Evolutionary conservation across 1,140 invertebrate genomes (phyloP), one percentile per base, ranked within the genome.

Genomic region (Metaphire vulgaris): DNA sequence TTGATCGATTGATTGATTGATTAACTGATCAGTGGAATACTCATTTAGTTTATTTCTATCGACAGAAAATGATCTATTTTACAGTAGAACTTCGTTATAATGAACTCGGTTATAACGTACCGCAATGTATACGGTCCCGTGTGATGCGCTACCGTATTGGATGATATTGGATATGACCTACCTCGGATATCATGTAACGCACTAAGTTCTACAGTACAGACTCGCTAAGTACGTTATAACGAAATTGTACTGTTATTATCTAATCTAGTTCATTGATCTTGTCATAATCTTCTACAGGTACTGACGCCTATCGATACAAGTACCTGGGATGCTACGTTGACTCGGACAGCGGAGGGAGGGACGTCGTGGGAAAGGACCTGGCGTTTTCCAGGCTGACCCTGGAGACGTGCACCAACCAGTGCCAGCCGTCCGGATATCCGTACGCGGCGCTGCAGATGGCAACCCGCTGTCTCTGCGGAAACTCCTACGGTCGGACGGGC

Each of bases 361-460:
- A 56, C 41, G 21, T 56, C 41, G 41, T 56, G 6, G 41, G 41
- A 56, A 56, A 56, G 41, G 41, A 56, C 21, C 21, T 56, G 6
- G 21, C 41, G 41, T 56, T 56, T 56, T 56, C 41, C 41, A 56
- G 41, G 6, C 41, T 56, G 41, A 56, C 41, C 41, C 21, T 56
- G 41, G 28, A 41, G 30, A 66, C n/a, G 26, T 73, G 72, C 72
- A 73, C 56, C 41, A 29, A n/a, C 21, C 33, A 64, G 29, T 73
- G 72, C 28, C 16, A 33, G 16, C 29, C 33, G 26, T 41, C 32
- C 21, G 72, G 72, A 34, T 73, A 33, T 41, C 31, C 72, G 16
- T 73, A 73, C 34, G 72, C 72, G n/a, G 72, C 32, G 33, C 16
- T 34, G 16, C 72, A 73, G 72, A 21, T 73, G 16, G 72, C 31